Base-by-base conservation (phyloP, 1,140 invertebrate genomes). In the Aphelinus certus region DNA sequence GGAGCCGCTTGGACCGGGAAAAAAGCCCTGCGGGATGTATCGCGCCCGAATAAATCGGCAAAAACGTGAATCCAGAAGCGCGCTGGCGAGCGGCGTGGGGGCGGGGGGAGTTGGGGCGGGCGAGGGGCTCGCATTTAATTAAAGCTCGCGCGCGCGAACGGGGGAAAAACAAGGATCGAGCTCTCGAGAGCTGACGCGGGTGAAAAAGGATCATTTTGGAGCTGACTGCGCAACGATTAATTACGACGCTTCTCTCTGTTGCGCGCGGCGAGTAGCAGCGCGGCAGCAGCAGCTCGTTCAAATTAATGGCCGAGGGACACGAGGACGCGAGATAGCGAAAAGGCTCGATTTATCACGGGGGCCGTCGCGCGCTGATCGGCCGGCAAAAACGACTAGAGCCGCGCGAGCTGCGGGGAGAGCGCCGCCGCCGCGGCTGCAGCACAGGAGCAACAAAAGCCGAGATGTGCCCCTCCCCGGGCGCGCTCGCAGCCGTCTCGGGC, bases 251-350 rank as follows among this genome's bases (percentile, higher is more conserved):
- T 26, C 26, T 26, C 26, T 26, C 26, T 26, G 26, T 26, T 26
- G 43, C 65, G 58, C 72, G 58, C 10, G 60, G 45, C 3, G 7
- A 61, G 42, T 6, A 70, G 67, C 57, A 61, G 67, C 67, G 45
- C 10, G 42, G 43, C 62, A 26, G 63, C 68, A 61, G 68, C 61
- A 64, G 67, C 68, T 66, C 68, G 67, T 75, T 75, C 55, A 70
- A 71, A 75, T 75, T 75, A 75, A 75, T 75, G 73, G 73, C 66
- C 47, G 42, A 58, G 45, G 55, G 67, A 75, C 73, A 75, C 61
- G 73, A 66, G n/a, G 72, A 74, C 67, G 73, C 70, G 26, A 26
- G 0, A 26, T 26, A 26, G 68, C 70, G 67, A 55, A 62, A 65
- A 75, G 64, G 66, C 6, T 71, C 73, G 68, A 75, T 75, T 75